Evolutionary conservation across 2,888 invertebrate species (phyloP), one percentile per base, ranked within the genome.

Genomic region (Aquatica leii): DNA sequence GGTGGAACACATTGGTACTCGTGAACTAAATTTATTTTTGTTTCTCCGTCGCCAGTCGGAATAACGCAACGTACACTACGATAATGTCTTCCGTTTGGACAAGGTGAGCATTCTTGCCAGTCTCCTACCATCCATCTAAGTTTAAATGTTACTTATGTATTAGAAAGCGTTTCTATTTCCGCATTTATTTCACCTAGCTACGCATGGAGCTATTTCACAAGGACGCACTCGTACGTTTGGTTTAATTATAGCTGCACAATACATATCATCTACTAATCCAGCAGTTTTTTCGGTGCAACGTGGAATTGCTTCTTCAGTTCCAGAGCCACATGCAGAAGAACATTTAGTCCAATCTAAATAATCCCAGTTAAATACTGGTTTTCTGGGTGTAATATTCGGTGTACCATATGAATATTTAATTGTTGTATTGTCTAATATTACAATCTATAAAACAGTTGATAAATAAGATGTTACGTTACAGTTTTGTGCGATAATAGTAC

Each of bases 241-340:
- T 40, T 66, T 69, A 8, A 49, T 18, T 34, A 61, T 31, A 4
- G 64, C 58, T 49, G 41, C 58, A 57, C 75, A 75, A 46, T 66
- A 71, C 17, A 3, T 43, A 8, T 74, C 69, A 34, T 73, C 73
- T 1, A 75, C 75, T 5, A 70, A 37, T 1, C 75, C 75, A 2
- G 73, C 67, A 0, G 54, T 46, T 46, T 66, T 68, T 59, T 75
- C 75, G 3, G 68, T 67, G 58, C 75, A 75, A 41, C 67, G 66
- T 8, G 73, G 66, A 6, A 70, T 24, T 5, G 74, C 53, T 56
- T 66, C 71, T 70, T 80, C 75, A 46, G 74, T 79, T 72, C 86
- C 86, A 66, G 84, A 84, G 2, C 86, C 86, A 74, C 86, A 86
- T 11, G 83, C 83, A 2, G 82, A 80, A 6, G 83, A 84, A 71